Percentiles rank a stretch among this genome's conserved stretches.
These are phyloP conservation scores for Synanthedon tipuliformis DNA, from an alignment of 2,888 invertebrate genomes.

Conservation along the genomic window DNA sequence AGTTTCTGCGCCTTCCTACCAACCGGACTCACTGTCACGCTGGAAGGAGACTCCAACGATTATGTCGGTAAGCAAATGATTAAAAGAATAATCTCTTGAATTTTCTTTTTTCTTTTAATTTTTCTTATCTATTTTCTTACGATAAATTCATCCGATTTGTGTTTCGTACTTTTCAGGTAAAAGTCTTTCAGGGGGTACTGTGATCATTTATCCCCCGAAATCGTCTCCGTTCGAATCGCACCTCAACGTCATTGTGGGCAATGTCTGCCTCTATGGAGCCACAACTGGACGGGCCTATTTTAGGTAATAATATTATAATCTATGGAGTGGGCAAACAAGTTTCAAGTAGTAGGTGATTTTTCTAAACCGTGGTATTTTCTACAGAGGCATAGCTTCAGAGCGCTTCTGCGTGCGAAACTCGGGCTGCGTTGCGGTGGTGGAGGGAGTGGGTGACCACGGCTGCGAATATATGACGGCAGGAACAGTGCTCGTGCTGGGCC, in stretches of 20 bases:
- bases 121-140: too few relatives aligned
- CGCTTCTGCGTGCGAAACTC: conserved; percentile 99
- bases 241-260: conserved; percentile 96
- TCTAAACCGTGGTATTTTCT: neutral
- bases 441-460: conserved; percentile 99
- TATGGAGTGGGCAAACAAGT: too few relatives aligned
- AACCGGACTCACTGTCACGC: conserved; percentile 86
- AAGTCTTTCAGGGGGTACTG: conserved; percentile 94
- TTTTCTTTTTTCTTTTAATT: too few relatives aligned
- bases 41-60: conserved; percentile 98
- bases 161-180: conserved; percentile 63
- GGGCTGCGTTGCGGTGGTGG: conserved; percentile 94
- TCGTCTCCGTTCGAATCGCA: conserved; percentile 89
- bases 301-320: conserved; percentile 35
- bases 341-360: too few relatives aligned
- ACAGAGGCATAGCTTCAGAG: conserved; percentile 94
- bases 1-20: conserved; percentile 98
- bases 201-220: conserved; percentile 93
- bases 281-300: conserved; percentile 95
- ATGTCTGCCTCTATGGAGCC: conserved; percentile 98
- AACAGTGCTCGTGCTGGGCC: conserved; percentile 87
- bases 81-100: too few relatives aligned
- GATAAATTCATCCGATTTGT: too few relatives aligned
- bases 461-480: conserved; percentile 99
- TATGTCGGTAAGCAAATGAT: conserved; percentile 81